Evolutionary conservation across 1,140 invertebrate species (phyloP), one percentile per base, ranked within the genome.

Genomic region (Semibalanus balanoides): DNA sequence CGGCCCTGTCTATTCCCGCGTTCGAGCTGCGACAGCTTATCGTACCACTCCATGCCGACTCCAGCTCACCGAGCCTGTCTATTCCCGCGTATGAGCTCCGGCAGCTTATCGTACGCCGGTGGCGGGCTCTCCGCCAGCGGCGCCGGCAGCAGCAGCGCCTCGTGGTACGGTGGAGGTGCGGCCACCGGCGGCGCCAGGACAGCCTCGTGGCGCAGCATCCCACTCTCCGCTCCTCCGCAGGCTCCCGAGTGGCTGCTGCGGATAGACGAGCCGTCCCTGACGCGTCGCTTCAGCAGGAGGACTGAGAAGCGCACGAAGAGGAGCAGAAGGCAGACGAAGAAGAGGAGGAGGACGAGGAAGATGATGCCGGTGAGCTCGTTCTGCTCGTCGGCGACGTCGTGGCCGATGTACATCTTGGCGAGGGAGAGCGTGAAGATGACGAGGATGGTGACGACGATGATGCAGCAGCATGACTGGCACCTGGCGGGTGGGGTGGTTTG

Each of bases 401-500:
- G 70, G 3, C 70, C 70, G 28, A 72, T 30, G 70, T 72, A 72
- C 29, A 72, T 72, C 29, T 72, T 72, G 70, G 70, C 70, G n/a
- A 72, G 70, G 3, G 70, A 72, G 28, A 72, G 29, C n/a, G 70
- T 30, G 70, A 72, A 72, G 28, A 72, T 30, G 28, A 72, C 70
- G 28, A 72, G n/a, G 70, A 72, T 30, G 25, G 69, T 70, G 70
- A 72, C 70, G 70, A 72, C 70, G 11, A 30, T 19, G 11, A 72
- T 72, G 29, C 70, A 72, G 70, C 70, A 72, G 70, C 70, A 72
- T 0, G 70, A 72, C 29, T 72, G 70, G 70, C 70, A 72, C n/a
- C 29, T 72, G 51, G 22, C 11, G 51, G 22, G 51, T 5, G 35
- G 35, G 35, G 17, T n/a, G n/a, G n/a, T n/a, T n/a, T n/a, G n/a